Conservation (phyloP, 2,888 invertebrate species). For the Apodemia mormo region DNA sequence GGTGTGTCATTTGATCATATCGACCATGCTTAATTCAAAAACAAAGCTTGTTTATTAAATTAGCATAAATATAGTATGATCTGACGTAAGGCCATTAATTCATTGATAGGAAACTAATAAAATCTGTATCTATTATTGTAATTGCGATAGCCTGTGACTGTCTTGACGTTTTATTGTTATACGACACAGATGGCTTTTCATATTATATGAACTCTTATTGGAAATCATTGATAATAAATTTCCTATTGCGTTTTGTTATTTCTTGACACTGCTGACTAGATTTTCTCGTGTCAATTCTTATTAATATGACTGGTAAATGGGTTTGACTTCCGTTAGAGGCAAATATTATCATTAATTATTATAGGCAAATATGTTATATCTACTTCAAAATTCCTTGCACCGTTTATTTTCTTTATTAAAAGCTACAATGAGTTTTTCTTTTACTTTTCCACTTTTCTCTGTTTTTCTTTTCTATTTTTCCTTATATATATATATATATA, state of each 20-base stretch:
- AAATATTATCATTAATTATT: too few species aligned
- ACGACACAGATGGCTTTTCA: conserved; percentile 3
- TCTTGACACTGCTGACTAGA: neutral
- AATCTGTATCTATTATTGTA: conserved; percentile 25
- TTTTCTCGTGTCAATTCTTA: conserved; percentile 3
- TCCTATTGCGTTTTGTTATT: conserved; percentile 1
- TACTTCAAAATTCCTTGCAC: too few species aligned
- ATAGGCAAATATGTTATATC: too few species aligned
- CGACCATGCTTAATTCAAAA: conserved; percentile 6
- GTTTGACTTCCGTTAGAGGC: too few species aligned
- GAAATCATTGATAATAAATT: conserved; percentile 2
- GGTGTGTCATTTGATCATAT: conserved; percentile 22
- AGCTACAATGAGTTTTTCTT: too few species aligned
- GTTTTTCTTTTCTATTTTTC: too few species aligned
- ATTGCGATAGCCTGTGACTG: conserved; percentile 33
- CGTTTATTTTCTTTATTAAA: too few species aligned
- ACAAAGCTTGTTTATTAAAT: conserved; percentile 14
- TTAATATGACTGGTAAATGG: neutral
- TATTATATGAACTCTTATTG: neutral
- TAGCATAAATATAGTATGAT: conserved; percentile 18
- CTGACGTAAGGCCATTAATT: conserved; percentile 25
- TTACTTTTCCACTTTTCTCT: too few species aligned
- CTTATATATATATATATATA: too few species aligned
- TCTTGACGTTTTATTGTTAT: conserved; percentile 38
- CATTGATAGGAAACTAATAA: conserved; percentile 21